Conservation (phyloP, 2,113 vertebrate genomes). For the Chlamydotis undulata region DNA sequence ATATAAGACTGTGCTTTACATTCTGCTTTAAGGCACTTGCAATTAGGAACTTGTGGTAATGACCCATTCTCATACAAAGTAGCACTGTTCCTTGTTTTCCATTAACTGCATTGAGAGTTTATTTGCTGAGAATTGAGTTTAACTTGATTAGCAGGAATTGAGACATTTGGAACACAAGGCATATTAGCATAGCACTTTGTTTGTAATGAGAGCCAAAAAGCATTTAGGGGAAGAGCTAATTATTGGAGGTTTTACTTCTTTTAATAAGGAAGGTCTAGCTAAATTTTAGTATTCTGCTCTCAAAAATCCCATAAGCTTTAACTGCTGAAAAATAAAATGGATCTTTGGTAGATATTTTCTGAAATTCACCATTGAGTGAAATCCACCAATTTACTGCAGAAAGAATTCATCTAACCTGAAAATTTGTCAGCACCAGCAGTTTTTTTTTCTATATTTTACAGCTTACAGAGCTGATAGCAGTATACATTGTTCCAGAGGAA, state of each 20-base stretch:
- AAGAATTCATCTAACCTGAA: background rate
- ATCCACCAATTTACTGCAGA: background rate
- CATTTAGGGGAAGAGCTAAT: conserved; percentile 77
- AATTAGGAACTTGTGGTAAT: conserved; percentile 77
- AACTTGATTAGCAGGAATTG: conserved; percentile 81
- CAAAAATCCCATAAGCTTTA: conserved; percentile 70
- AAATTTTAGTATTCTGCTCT: conserved; percentile 62
- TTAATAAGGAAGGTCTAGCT: conserved; percentile 68
- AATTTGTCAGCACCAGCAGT: background rate
- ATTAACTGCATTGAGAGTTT: conserved; percentile 76
- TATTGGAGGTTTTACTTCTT: conserved; percentile 59
- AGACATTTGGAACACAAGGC: conserved; percentile 77
- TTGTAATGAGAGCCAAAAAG: conserved; percentile 77
- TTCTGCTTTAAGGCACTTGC: conserved; percentile 65
- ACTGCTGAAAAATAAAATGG: conserved; percentile 35
- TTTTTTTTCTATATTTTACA: background rate
- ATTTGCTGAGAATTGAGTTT: conserved; percentile 77
- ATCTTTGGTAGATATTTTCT: conserved; percentile 6
- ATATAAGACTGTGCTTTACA: conserved; percentile 43
- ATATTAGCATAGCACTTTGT: conserved; percentile 75
- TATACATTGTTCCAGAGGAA: background rate
- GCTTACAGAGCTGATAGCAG: background rate
- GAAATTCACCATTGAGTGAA: background rate
- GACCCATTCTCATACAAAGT: conserved; percentile 73
- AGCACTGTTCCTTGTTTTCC: conserved; percentile 69